Evolutionary conservation across 2,888 invertebrate species (phyloP).

Genomic region (Trilocha varians): DNA sequence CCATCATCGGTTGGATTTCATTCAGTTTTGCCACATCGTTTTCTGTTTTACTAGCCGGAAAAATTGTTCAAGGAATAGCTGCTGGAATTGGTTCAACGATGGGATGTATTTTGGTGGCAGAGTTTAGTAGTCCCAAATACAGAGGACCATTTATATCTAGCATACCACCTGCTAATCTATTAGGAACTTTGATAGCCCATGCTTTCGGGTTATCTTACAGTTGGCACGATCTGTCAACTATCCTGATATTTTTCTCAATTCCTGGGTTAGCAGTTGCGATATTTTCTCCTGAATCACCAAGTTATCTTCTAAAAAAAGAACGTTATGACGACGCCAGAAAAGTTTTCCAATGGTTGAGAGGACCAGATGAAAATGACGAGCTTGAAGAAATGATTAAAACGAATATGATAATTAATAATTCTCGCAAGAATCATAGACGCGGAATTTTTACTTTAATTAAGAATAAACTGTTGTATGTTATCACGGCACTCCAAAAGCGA

Average conservation of each 20-base stretch:
- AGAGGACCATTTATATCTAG: no score
- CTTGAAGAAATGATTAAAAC: not conserved
- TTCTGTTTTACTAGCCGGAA: no score
- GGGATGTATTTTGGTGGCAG: constrained; percentile 60
- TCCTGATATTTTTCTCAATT: no score
- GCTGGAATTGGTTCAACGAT: constrained; percentile 23
- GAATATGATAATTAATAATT: no score
- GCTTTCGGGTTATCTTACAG: no score
- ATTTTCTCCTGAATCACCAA: not conserved
- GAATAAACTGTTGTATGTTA: not conserved
- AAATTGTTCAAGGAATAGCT: no score
- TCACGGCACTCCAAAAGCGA: not conserved
- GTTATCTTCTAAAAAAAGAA: not conserved
- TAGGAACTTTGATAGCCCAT: no score
- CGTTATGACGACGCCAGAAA: not conserved
- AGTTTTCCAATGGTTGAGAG: constrained; percentile 2
- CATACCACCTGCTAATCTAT: no score
- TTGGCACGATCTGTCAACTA: no score
- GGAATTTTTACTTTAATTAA: not conserved
- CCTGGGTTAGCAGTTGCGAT: not conserved
- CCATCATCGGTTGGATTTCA: no score
- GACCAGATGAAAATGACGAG: not conserved
- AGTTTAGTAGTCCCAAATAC: constrained; percentile 69
- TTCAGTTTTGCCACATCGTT: no score
- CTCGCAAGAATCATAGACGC: not conserved